phyloP scores from a whole-genome alignment of 2,113 vertebrate species.

The Passer montanus region DNA sequence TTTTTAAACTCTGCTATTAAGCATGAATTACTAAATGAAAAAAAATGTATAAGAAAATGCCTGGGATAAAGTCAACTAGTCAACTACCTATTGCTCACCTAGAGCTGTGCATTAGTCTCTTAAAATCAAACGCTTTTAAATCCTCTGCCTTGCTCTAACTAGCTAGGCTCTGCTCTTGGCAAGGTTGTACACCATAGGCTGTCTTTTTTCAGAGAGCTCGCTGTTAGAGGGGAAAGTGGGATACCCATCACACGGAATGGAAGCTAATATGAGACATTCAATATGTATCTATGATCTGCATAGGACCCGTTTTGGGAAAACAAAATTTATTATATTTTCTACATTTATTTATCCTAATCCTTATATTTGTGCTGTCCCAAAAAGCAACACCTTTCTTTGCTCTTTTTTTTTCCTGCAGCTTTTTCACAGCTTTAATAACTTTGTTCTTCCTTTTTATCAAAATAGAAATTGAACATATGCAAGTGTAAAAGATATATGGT shows the following conservation, averaged over 20 bases:
- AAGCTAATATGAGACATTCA: background rate
- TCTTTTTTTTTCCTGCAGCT: background rate
- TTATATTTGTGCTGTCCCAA: background rate
- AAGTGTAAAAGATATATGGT: background rate
- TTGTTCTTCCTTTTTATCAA: background rate
- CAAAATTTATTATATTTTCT: background rate
- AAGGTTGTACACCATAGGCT: background rate
- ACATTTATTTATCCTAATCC: background rate
- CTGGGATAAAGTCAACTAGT: background rate
- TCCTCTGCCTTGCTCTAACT: background rate
- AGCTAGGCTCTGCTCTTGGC: background rate
- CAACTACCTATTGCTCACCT: background rate
- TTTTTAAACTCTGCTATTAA: background rate
- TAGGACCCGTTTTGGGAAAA: background rate
- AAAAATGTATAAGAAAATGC: background rate
- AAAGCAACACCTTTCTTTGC: background rate
- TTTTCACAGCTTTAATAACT: background rate
- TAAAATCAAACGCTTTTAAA: background rate
- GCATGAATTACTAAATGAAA: background rate
- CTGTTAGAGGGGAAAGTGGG: background rate
- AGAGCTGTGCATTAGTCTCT: background rate
- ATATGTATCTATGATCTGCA: background rate
- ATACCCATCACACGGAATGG: background rate
- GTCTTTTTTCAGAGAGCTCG: background rate
- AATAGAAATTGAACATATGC: background rate